A percentile compares a stretch with the other conserved stretches of the same genome.
Evolutionary conservation across 2,888 invertebrate species (phyloP).

Genomic region (Erebia aethiops): DNA sequence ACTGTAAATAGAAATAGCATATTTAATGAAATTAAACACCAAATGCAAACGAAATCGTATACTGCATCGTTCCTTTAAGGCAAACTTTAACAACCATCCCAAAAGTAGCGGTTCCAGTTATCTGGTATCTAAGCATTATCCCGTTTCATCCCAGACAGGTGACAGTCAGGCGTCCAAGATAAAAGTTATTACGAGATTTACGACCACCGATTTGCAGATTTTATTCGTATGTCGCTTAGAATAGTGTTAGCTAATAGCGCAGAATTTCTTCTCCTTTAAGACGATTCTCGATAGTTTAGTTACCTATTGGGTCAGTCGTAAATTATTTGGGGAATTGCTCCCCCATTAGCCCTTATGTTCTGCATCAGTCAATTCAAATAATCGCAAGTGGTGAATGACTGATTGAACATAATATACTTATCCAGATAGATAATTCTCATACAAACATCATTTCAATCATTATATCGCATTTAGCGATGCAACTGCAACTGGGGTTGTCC

Average conservation of each 20-base stretch:
- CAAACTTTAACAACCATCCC: constrained; percentile 1
- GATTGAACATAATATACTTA: too few relatives aligned
- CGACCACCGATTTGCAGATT: constrained; percentile 23
- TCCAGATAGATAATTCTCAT: too few relatives aligned
- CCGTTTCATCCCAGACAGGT: constrained; percentile 30
- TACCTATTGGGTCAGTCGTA: too few relatives aligned
- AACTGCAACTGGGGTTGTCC: too few relatives aligned
- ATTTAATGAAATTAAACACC: neutral
- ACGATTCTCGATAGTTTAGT: neutral
- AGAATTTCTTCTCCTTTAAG: neutral
- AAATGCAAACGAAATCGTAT: neutral
- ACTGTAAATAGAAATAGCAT: too few relatives aligned
- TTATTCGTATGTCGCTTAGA: constrained; percentile 13
- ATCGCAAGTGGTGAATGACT: too few relatives aligned
- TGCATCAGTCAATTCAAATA: too few relatives aligned
- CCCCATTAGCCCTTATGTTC: too few relatives aligned
- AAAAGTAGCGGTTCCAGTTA: constrained; percentile 13
- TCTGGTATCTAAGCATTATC: constrained; percentile 18
- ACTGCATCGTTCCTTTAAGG: too few relatives aligned
- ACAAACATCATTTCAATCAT: too few relatives aligned
- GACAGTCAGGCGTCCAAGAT: constrained; percentile 31
- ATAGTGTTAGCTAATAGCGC: constrained; percentile 6
- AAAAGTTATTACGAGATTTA: constrained; percentile 35
- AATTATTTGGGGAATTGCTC: too few relatives aligned
- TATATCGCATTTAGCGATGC: too few relatives aligned